These are phyloP conservation scores for Erannis defoliaria DNA, from an alignment of 2,888 invertebrate genomes.

Conservation along the genomic window DNA sequence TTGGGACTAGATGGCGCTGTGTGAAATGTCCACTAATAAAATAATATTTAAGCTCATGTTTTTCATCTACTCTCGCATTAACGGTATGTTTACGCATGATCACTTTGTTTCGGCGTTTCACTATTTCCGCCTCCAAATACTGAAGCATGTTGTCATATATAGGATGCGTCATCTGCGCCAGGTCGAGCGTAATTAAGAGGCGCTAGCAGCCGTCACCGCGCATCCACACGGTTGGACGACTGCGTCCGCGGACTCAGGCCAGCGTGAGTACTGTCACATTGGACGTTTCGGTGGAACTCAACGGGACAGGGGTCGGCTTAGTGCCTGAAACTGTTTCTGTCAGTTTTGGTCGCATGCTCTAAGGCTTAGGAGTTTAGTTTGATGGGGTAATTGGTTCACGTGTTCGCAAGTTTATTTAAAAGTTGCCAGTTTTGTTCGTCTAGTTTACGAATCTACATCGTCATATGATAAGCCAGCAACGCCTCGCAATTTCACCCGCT, in stretches of 20 bases:
- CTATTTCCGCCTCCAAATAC: conserved; percentile 10
- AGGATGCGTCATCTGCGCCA: conserved; percentile 35
- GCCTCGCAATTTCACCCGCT: too few relatives aligned
- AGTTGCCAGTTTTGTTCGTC: too few relatives aligned
- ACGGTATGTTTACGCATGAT: background rate
- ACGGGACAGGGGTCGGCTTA: conserved; percentile 17
- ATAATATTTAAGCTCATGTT: too few relatives aligned
- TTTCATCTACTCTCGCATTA: background rate
- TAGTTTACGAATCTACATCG: too few relatives aligned
- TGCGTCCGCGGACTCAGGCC: conserved; percentile 43
- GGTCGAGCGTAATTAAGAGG: conserved; percentile 72
- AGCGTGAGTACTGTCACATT: conserved; percentile 11
- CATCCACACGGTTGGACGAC: conserved; percentile 63
- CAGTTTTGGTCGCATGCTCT: background rate
- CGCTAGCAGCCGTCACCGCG: conserved; percentile 74
- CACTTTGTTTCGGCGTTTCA: background rate
- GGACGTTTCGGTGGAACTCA: conserved; percentile 1
- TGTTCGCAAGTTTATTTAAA: too few relatives aligned
- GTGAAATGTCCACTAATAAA: too few relatives aligned
- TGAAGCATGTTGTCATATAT: background rate
- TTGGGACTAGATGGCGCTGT: too few relatives aligned
- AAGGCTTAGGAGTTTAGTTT: background rate
- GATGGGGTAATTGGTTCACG: background rate
- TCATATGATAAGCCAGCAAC: too few relatives aligned
- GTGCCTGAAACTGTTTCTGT: conserved; percentile 6